A percentile compares a stretch with the other conserved stretches of the same genome.
These are phyloP conservation scores for Drosophila baimaii DNA, from an alignment of 1,140 invertebrate genomes.

Conservation along the genomic window DNA sequence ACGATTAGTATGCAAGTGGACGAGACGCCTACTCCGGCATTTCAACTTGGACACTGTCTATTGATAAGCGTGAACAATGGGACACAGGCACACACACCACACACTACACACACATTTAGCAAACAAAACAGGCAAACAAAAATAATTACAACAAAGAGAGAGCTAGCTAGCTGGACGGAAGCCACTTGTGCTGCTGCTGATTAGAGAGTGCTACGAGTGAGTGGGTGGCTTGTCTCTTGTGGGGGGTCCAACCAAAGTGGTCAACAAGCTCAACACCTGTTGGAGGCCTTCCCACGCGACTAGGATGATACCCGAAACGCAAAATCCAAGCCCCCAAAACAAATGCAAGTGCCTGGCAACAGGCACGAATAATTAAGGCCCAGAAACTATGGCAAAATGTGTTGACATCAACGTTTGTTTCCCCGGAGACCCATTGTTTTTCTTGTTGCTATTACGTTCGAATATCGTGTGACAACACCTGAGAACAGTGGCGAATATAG, in stretches of 20 bases:
- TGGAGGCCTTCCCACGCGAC: constrained; percentile 2
- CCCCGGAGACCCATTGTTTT: constrained; percentile 11
- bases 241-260: constrained; percentile 19
- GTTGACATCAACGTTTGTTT: constrained; percentile 28
- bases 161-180: constrained; percentile 18
- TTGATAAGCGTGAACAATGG: constrained; percentile 67
- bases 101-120: constrained; percentile 21
- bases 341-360: constrained; percentile 26
- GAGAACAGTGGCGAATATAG: constrained; percentile 24
- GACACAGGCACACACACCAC: constrained; percentile 21
- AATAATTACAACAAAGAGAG: constrained; percentile 29
- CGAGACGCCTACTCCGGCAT: constrained; percentile 2
- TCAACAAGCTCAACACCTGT: constrained; percentile 39
- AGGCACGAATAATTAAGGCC: constrained; percentile 35
- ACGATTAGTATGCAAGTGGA: constrained; percentile 28
- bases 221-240: constrained; percentile 11
- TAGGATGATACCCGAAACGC: background rate
- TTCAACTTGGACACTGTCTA: constrained; percentile 31
- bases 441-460: background rate
- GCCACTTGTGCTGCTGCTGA: constrained; percentile 39
- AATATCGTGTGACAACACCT: constrained; percentile 38
- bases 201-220: constrained; percentile 27
- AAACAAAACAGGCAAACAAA: constrained; percentile 14
- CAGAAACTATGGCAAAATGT: constrained; percentile 27
- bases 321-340: constrained; percentile 19